Evolutionary conservation across 2,113 vertebrate genomes (phyloP).

Genomic region (Opisthocomus hoazin): DNA sequence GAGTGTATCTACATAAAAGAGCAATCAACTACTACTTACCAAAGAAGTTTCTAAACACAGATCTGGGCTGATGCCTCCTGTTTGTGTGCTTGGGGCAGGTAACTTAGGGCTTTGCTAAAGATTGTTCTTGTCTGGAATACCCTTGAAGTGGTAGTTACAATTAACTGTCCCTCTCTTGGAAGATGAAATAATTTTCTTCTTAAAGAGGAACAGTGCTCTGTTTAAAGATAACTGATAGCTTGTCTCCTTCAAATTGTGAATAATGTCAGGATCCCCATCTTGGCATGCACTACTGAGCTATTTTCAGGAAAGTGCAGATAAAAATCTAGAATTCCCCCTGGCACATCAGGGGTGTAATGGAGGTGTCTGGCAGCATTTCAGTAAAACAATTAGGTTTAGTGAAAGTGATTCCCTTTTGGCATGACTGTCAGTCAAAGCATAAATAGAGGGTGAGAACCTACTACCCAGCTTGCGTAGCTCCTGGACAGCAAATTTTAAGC

Average conservation of each 20-base stretch:
- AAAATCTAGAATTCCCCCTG: not conserved
- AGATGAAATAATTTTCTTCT: not conserved
- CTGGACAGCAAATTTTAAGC: not conserved
- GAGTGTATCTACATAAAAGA: not conserved
- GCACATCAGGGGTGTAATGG: constrained; percentile 19
- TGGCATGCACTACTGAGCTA: not conserved
- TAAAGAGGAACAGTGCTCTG: not conserved
- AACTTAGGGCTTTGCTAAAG: not conserved
- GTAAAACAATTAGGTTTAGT: not conserved
- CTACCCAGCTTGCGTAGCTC: not conserved
- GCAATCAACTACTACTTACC: not conserved
- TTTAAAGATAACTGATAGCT: not conserved
- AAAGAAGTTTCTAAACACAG: not conserved
- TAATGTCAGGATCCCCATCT: not conserved
- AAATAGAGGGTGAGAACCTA: not conserved
- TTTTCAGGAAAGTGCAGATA: constrained; percentile 3
- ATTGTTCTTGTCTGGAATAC: not conserved
- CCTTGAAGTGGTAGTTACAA: not conserved
- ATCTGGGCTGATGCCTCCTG: not conserved
- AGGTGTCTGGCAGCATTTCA: constrained; percentile 33
- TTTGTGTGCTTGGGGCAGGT: not conserved
- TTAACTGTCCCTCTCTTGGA: not conserved
- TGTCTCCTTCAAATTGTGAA: not conserved
- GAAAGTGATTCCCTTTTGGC: constrained; percentile 8
- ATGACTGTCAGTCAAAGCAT: not conserved